Conservation (phyloP, 2,888 invertebrate species). For the Apamea sordens region DNA sequence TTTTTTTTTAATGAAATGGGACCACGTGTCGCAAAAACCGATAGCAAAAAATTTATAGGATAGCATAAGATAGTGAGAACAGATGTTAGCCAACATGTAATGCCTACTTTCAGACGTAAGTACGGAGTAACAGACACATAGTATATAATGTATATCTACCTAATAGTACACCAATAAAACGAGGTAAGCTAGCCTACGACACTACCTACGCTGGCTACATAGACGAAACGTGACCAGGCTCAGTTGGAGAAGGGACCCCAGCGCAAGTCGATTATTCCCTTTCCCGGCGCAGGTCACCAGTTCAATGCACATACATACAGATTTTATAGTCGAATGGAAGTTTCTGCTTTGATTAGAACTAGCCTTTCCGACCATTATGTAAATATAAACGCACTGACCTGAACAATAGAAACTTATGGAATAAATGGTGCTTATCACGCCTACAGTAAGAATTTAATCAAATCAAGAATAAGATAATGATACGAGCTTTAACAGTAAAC, state of each 20-base stretch:
- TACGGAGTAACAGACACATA: no score
- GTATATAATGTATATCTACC: not conserved
- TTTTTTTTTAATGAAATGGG: not conserved
- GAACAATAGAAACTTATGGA: slow-evolving; percentile 13
- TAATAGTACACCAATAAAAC: not conserved
- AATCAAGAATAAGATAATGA: slow-evolving; percentile 2
- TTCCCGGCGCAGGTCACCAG: slow-evolving; percentile 62
- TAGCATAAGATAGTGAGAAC: slow-evolving; percentile 24
- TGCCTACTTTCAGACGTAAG: slow-evolving; percentile 16
- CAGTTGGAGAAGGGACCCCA: slow-evolving; percentile 57
- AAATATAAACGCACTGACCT: slow-evolving; percentile 31
- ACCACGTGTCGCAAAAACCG: slow-evolving; percentile 8
- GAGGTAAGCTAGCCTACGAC: not conserved
- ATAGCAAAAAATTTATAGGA: slow-evolving; percentile 19
- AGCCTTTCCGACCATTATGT: slow-evolving; percentile 40
- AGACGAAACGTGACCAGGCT: slow-evolving; percentile 59
- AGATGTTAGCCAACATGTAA: slow-evolving; percentile 15
- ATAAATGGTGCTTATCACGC: slow-evolving; percentile 19
- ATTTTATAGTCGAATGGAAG: slow-evolving; percentile 49
- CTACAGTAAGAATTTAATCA: slow-evolving; percentile 17
- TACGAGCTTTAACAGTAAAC: slow-evolving; percentile 19
- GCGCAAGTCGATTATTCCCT: slow-evolving; percentile 62
- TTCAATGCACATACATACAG: slow-evolving; percentile 51
- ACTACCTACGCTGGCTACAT: slow-evolving; percentile 15
- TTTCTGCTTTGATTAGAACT: slow-evolving; percentile 54